Evolutionary conservation across 2,797 vertebrate species (phyloP).

Genomic region (Simalia tracyae): DNA sequence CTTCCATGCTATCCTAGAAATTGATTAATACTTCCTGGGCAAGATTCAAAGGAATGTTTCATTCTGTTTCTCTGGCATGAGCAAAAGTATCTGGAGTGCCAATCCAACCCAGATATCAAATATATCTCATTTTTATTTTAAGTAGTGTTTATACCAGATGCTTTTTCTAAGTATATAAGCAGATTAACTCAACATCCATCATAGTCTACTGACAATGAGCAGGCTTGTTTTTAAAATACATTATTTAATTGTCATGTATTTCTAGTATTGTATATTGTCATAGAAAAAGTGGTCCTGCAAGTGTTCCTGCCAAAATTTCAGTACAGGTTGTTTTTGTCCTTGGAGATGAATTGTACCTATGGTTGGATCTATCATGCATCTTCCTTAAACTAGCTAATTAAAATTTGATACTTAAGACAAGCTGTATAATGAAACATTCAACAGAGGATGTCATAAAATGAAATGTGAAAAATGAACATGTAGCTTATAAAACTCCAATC

Average conservation of each 20-base stretch:
- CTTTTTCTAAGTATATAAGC: neutral
- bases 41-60: neutral
- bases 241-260: neutral
- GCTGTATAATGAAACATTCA: constrained; percentile 11
- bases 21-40: neutral
- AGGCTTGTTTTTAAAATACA: neutral
- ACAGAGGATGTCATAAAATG: neutral
- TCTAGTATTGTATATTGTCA: neutral
- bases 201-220: neutral
- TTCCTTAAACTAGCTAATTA: neutral
- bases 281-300: neutral
- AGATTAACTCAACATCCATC: neutral
- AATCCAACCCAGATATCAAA: neutral
- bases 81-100: neutral
- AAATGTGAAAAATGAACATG: constrained; percentile 20
- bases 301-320: neutral
- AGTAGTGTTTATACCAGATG: neutral
- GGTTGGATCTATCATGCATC: neutral
- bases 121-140: neutral
- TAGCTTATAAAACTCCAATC: neutral
- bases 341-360: neutral
- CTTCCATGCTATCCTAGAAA: neutral
- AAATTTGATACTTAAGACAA: constrained; percentile 4
- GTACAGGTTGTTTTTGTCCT: neutral
- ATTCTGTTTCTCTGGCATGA: no score